These are phyloP conservation scores for Spheniscus mendiculus DNA, from an alignment of 2,113 vertebrate genomes.

Conservation along the genomic window DNA sequence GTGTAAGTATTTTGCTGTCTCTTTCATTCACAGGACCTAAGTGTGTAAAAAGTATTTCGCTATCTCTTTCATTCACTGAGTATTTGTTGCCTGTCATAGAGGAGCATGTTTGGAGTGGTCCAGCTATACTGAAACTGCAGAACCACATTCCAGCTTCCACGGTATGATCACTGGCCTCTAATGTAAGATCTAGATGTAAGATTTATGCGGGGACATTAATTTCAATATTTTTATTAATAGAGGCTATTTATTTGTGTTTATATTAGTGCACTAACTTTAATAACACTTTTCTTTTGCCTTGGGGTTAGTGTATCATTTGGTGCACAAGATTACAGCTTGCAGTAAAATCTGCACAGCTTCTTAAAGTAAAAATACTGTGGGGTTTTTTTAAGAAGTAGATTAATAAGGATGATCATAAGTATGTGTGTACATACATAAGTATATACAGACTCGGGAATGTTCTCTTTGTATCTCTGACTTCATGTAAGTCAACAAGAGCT, in stretches of 20 bases:
- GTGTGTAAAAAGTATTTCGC: not conserved
- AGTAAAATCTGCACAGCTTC: not conserved
- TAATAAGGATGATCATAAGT: not conserved
- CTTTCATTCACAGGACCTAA: not conserved
- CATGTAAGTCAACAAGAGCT: not conserved
- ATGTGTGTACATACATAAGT: not conserved
- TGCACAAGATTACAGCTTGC: not conserved
- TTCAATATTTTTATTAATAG: not conserved
- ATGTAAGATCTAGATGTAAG: not conserved
- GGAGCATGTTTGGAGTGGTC: not conserved
- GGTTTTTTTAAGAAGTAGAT: accelerated
- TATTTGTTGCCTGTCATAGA: not conserved
- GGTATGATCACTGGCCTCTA: not conserved
- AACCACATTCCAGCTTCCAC: not conserved
- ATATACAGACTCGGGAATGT: not conserved
- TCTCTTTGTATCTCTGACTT: not conserved
- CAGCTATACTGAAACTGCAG: not conserved
- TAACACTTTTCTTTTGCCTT: not conserved
- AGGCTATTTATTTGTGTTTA: not conserved
- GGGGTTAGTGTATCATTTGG: not conserved
- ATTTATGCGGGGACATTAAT: not conserved
- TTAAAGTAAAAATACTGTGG: not conserved
- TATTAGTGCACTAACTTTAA: not conserved
- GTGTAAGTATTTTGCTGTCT: not conserved
- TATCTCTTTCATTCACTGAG: not conserved